Evolutionary conservation across 2,888 invertebrate species (phyloP), one percentile per base, ranked within the genome.

Genomic region (Tachina fera): DNA sequence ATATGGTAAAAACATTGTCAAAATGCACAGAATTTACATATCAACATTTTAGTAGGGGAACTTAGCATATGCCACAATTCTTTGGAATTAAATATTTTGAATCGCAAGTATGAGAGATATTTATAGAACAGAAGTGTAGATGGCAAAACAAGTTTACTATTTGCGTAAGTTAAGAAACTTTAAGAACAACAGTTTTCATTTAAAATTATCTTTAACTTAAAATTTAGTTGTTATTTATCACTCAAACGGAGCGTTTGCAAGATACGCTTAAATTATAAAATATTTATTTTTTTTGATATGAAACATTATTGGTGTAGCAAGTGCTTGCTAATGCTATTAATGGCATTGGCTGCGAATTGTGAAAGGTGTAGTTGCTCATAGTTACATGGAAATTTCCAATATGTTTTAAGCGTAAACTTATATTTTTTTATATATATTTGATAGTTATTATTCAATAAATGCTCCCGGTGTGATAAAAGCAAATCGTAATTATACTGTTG

Each of bases 401-500:
- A 31, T 0, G 5, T 31, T 31, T 31, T 6, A 31, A 31, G 6
- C 6, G 31, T 31, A 31, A 3, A 31, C 2, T 31, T 3, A 31
- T 3, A 31, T 31, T 31, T 0, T 31, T n/a, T n/a, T 31, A 31
- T 31, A 31, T 31, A 0, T 31, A 31, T 31, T 31, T 31, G 31
- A 31, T 16, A 84, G 84, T 56, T 79, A 65, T 11, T 79, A 84
- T 63, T 65, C 84, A 2, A 53, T 84, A 39, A 79, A 61, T 56
- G 84, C 84, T 9, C 79, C 84, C 0, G 84, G 84, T 9, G 13
- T 39, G 9, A 63, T 84, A 10, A 84, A 75, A 75, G 65, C 84
- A 43, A 84, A 80, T 65, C 75, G 75, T 22, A 79, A 78, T 41
- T 84, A 76, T 82, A 14, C 87, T 94, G 70, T 84, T 9, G 14